A percentile compares a stretch with the other conserved stretches of the same genome.
Evolutionary conservation across 2,113 vertebrate genomes (phyloP).

Genomic region (Atrichornis clamosus): DNA sequence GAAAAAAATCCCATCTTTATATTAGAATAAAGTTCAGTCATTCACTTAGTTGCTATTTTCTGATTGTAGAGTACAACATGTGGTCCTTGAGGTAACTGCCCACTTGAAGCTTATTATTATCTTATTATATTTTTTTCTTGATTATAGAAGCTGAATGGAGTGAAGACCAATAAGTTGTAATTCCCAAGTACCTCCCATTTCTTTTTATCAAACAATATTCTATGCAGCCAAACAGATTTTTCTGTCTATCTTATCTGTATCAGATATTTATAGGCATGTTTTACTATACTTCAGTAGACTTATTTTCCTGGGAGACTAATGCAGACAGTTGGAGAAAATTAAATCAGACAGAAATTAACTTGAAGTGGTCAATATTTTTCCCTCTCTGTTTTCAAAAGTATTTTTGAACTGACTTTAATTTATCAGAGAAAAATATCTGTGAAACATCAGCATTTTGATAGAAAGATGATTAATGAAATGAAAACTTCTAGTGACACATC

Average conservation of each 20-base stretch:
- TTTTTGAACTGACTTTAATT: not conserved
- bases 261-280: not conserved
- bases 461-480: not conserved
- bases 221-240: not conserved
- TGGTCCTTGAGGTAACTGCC: not conserved
- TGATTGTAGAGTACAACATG: not conserved
- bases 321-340: not conserved
- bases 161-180: not conserved
- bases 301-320: not conserved
- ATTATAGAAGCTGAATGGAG: not conserved
- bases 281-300: not conserved
- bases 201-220: not conserved
- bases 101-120: not conserved
- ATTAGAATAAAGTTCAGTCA: not conserved
- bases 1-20: rapidly evolving
- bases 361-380: not conserved
- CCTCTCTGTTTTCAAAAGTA: not conserved
- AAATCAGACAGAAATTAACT: not conserved
- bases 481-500: not conserved
- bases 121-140: not conserved
- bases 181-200: not conserved
- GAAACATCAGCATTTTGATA: not conserved
- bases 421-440: not conserved
- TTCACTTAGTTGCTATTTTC: not conserved
- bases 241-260: not conserved